Evolutionary conservation across 2,113 vertebrate species (phyloP).

Genomic region (Progne subis): DNA sequence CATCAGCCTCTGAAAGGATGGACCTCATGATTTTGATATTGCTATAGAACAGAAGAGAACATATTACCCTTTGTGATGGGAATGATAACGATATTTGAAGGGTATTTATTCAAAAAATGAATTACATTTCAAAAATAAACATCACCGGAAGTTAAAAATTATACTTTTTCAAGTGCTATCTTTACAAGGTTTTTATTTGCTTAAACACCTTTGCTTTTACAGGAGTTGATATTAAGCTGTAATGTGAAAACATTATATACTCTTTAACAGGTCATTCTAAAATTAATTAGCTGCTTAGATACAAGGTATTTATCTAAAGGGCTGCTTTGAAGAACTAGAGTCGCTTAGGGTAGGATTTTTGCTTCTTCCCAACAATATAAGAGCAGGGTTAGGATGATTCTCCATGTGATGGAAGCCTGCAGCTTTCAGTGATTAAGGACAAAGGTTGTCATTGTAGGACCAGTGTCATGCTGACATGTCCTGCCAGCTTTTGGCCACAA

Average conservation of each 20-base stretch:
- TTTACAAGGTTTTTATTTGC: slow-evolving; percentile 51
- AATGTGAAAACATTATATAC: slow-evolving; percentile 29
- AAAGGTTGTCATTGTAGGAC: not conserved
- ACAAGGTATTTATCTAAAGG: slow-evolving; percentile 25
- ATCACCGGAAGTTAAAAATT: slow-evolving; percentile 55
- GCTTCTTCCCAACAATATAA: not conserved
- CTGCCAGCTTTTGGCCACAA: accelerated
- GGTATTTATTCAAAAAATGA: slow-evolving; percentile 32
- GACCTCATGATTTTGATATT: not conserved
- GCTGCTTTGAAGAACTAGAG: not conserved
- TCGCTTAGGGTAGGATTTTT: not conserved
- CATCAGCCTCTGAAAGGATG: not conserved
- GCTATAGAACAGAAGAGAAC: slow-evolving; percentile 18
- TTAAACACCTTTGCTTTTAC: slow-evolving; percentile 42
- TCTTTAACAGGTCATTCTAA: slow-evolving; percentile 56
- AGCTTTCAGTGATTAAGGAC: too few relatives aligned
- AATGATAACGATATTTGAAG: slow-evolving; percentile 22
- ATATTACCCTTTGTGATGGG: not conserved
- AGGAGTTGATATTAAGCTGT: slow-evolving; percentile 57
- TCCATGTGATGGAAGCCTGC: accelerated
- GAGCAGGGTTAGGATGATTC: not conserved
- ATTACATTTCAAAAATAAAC: slow-evolving; percentile 68
- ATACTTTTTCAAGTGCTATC: not conserved
- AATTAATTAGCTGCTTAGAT: slow-evolving; percentile 54
- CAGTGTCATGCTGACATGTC: accelerated